Conservation (phyloP, 2,797 vertebrate species). For the Vultur gryphus region DNA sequence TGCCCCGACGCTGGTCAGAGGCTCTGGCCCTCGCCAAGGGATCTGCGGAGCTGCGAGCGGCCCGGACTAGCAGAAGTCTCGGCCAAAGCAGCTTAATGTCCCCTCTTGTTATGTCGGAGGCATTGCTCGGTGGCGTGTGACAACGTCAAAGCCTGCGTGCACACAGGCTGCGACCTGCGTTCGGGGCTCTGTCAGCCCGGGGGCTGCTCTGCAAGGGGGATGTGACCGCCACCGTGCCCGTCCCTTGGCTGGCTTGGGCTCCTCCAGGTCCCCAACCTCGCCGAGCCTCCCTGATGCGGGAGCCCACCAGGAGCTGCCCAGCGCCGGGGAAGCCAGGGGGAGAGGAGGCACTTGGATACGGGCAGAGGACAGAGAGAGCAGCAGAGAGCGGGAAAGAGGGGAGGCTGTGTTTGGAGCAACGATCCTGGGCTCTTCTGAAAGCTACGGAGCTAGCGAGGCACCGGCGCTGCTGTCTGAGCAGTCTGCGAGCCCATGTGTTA, state of each 20-base stretch:
- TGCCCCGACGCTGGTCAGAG: accelerated
- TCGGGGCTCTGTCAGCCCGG: not conserved
- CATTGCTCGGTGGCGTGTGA: not conserved
- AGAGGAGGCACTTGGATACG: not conserved
- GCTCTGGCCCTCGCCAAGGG: not conserved
- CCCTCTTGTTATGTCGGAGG: not conserved
- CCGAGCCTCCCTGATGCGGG: accelerated
- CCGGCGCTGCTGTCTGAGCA: not conserved
- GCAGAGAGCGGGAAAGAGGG: not conserved
- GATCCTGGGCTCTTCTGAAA: not conserved
- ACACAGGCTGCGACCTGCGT: not conserved
- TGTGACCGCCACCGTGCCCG: accelerated
- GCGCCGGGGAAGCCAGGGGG: not conserved
- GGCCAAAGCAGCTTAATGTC: not conserved
- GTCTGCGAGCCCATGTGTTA: not conserved
- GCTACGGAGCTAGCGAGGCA: not conserved
- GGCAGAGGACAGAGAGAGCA: not conserved
- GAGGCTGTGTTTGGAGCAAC: not conserved
- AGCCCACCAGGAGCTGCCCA: not conserved
- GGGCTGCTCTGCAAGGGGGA: not conserved
- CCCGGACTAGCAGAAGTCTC: not conserved
- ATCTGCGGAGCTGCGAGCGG: not conserved
- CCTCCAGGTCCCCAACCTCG: not conserved
- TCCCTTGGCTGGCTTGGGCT: not conserved
- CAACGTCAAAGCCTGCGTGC: not conserved